These are phyloP conservation scores for Phrynosoma platyrhinos DNA, from an alignment of 2,113 vertebrate species.

Conservation along the genomic window DNA sequence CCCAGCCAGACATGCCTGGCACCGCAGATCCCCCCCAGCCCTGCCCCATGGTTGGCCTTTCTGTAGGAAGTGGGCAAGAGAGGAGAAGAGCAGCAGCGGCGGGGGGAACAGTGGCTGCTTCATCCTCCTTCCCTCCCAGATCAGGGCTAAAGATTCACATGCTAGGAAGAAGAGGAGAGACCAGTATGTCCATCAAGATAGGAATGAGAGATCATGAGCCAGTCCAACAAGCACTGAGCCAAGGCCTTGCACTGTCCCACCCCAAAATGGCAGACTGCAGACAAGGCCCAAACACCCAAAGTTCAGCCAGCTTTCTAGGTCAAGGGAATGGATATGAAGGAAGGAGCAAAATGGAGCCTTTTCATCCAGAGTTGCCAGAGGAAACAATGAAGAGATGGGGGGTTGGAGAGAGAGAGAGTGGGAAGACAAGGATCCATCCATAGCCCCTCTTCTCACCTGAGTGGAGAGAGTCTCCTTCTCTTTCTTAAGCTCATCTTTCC, in stretches of 20 bases:
- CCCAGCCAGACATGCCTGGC: conserved; percentile 71
- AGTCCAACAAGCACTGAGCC: too few relatives aligned
- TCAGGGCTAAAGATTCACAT: neutral
- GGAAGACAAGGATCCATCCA: neutral
- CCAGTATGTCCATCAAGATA: neutral
- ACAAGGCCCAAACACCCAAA: too few relatives aligned
- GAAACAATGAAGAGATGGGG: accelerated
- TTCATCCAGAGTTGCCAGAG: neutral
- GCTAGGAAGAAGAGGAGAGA: neutral
- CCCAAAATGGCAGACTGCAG: too few relatives aligned
- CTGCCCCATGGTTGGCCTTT: conserved; percentile 34
- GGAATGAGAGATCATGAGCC: neutral
- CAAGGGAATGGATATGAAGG: neutral
- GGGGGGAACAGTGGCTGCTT: neutral
- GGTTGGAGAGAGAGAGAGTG: neutral
- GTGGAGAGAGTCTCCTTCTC: too few relatives aligned
- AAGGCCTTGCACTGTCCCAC: too few relatives aligned
- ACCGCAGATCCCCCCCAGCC: conserved; percentile 21
- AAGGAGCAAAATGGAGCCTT: neutral
- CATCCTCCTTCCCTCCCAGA: too few relatives aligned
- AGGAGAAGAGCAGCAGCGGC: conserved; percentile 25
- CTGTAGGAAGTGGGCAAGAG: conserved; percentile 74
- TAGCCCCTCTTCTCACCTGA: too few relatives aligned
- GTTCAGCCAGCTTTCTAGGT: too few relatives aligned
- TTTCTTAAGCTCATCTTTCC: too few relatives aligned